A percentile compares a stretch with the other conserved stretches of the same genome.
Conservation (phyloP, 2,888 invertebrate genomes). For the Cistogaster globosa region DNA sequence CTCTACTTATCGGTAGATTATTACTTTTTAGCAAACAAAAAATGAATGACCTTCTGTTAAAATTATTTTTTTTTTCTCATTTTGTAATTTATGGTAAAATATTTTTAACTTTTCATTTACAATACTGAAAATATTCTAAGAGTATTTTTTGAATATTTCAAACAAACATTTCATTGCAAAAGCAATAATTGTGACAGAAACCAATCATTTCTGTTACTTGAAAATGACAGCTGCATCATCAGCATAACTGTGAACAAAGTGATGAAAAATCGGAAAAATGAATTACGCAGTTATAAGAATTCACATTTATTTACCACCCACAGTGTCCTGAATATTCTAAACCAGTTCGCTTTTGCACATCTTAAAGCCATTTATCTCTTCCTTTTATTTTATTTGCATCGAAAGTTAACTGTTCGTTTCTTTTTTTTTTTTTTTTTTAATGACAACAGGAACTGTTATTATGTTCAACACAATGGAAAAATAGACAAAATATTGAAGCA, state of each 20-base stretch:
- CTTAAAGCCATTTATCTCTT: constrained; percentile 53
- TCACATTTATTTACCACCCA: constrained; percentile 26
- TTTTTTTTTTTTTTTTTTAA: constrained; percentile 56
- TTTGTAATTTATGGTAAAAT: constrained; percentile 80
- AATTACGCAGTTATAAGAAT: constrained; percentile 19
- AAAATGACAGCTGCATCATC: constrained; percentile 70
- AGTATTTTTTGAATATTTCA: constrained; percentile 36
- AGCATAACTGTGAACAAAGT: constrained; percentile 62
- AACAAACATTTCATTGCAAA: constrained; percentile 14
- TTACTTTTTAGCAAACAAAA: not conserved
- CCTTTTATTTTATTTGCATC: constrained; percentile 40
- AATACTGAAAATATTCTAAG: constrained; percentile 29
- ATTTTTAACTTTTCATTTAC: constrained; percentile 75
- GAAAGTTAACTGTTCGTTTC: constrained; percentile 45
- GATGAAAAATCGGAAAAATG: constrained; percentile 47
- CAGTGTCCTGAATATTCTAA: not conserved
- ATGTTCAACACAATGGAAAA: constrained; percentile 47
- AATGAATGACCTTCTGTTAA: not conserved
- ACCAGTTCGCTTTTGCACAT: constrained; percentile 16
- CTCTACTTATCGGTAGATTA: not conserved
- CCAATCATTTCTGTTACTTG: constrained; percentile 66
- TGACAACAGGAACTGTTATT: constrained; percentile 68
- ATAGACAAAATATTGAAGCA: constrained; percentile 62
- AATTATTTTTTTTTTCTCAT: constrained; percentile 20
- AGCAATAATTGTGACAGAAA: constrained; percentile 55